Conservation (phyloP, 2,797 vertebrate genomes). For the Tiaroga cobitis region DNA sequence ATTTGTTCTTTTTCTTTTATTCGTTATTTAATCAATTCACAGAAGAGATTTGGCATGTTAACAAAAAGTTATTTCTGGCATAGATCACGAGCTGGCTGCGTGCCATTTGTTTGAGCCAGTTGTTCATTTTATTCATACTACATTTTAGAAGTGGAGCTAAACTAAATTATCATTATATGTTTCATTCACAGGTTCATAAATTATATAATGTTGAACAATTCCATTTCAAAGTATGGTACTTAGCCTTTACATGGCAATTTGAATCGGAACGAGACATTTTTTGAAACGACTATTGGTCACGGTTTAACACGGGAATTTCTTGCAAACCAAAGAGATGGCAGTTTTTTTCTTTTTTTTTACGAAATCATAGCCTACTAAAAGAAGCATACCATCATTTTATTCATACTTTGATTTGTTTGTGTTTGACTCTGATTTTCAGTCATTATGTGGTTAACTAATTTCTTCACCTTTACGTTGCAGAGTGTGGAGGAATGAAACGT, state of each 20-base stretch:
- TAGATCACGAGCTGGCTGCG: not conserved
- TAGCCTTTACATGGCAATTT: not conserved
- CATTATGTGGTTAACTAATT: not conserved
- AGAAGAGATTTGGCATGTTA: not conserved
- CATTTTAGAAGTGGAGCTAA: not conserved
- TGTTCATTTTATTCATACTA: not conserved
- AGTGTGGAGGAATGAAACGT: not conserved
- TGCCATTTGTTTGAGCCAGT: not conserved
- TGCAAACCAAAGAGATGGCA: not conserved
- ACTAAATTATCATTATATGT: not conserved
- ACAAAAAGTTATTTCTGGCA: slow-evolving; percentile 6
- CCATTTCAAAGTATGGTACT: not conserved
- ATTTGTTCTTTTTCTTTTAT: not conserved
- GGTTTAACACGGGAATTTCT: not conserved
- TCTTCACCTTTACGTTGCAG: not conserved
- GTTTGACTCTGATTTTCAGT: not conserved
- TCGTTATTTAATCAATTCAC: not conserved
- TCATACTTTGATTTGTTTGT: not conserved
- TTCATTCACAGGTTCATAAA: not conserved
- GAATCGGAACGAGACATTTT: not conserved
- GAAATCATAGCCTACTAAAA: not conserved
- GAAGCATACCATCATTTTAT: not conserved
- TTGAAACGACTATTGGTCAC: not conserved
- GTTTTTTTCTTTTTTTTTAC: no score
- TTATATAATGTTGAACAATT: not conserved